Evolutionary conservation across 1,140 invertebrate species (phyloP).

Genomic region (Agraylea sexmaculata): DNA sequence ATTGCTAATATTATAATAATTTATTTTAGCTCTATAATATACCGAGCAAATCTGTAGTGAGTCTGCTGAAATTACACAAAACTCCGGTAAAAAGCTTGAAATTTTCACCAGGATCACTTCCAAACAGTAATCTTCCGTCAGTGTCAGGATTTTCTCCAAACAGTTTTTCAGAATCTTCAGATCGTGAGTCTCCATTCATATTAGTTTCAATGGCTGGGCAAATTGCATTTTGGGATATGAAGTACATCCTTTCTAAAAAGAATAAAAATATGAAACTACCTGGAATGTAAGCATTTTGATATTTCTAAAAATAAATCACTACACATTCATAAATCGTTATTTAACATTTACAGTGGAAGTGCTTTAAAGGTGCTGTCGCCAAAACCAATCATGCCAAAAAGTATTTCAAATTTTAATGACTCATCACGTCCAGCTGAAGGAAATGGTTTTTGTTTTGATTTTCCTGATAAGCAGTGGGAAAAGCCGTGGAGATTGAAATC

Average conservation of each 20-base stretch:
- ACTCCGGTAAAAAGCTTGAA: constrained; percentile 11
- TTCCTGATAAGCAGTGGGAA: constrained; percentile 10
- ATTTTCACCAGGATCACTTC: constrained; percentile 14
- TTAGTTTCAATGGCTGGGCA: constrained; percentile 18
- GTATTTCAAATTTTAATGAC: not conserved
- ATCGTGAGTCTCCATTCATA: constrained; percentile 8
- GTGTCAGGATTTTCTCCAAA: too few relatives aligned
- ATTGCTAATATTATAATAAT: constrained; percentile 3
- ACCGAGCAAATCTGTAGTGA: constrained; percentile 5
- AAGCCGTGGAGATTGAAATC: constrained; percentile 15
- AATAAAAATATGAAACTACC: constrained; percentile 9
- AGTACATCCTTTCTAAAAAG: constrained; percentile 7
- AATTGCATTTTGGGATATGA: constrained; percentile 17
- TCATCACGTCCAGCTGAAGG: not conserved
- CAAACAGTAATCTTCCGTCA: not conserved
- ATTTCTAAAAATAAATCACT: not conserved
- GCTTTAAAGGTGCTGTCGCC: constrained; percentile 4
- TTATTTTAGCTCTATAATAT: constrained; percentile 16
- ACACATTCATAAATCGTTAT: not conserved
- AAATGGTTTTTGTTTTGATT: constrained; percentile 5
- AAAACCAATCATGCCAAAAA: not conserved
- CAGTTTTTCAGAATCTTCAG: too few relatives aligned
- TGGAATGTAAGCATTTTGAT: not conserved
- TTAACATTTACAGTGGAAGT: constrained; percentile 5
- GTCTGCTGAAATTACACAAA: constrained; percentile 11